Base-by-base conservation (phyloP, 2,113 vertebrate genomes). In the Polyodon spathula region DNA sequence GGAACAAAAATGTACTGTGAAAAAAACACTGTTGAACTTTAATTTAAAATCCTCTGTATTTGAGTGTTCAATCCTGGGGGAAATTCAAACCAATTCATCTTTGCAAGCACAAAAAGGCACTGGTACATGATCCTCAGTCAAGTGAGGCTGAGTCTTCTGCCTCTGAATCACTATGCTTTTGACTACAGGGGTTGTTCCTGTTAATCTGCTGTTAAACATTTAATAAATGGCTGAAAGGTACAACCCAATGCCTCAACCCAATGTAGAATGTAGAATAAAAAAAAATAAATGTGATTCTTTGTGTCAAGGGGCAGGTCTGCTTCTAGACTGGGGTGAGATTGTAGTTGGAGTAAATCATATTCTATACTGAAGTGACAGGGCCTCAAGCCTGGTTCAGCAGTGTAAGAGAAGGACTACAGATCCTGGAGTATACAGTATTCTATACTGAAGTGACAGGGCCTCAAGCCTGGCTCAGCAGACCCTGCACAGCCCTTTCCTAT, bases 171-270 rank as follows among this genome's bases (percentile, higher is more conserved):
- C n/a, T 50, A 14, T 54, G 2, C 51, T 12, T 15, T 15, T 17
- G 46, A 8, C 38, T 50, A 52, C 50, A 61, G 40, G 17, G 60
- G 54, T 17, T 61, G 41, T 12, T 54, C 40, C 6, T 61, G 38
- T 54, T 54, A 53, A 54, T 61, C 37, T 42, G 1, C 38, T 57
- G 56, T 14, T 38, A 12, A 53, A 44, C 9, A 8, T 37, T 61
- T 10, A 16, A 52, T 40, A 61, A 61, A 42, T 61, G 39, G 9
- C 40, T 1, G 15, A 44, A 27, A 14, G 6, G 8, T 14, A 57
- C 37, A 15, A 40, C 40, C n/a, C 42, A 62, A 62, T 62, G 39
- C 41, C 51, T 41, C 27, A 52, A 55, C 60, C 52, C 52, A n/a
- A 15, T 6, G 54, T 50, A 40, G 60, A 54, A 14, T 55, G 60